A percentile compares a stretch with the other conserved stretches of the same genome.
These are phyloP conservation scores for Apamea crenata DNA, from an alignment of 2,888 invertebrate species.

Conservation along the genomic window DNA sequence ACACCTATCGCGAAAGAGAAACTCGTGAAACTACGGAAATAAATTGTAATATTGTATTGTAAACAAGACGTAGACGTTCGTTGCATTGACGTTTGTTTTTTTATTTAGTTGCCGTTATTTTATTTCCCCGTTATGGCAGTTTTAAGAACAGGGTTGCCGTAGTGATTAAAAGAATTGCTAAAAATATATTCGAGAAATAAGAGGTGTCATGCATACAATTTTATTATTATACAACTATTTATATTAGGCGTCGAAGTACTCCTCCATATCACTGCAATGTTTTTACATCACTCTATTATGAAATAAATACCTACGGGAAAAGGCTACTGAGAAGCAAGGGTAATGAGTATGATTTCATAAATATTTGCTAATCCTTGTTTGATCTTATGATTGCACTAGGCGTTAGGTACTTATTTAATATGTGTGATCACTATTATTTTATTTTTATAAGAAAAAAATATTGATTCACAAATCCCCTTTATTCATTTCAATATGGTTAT, in stretches of 20 bases:
- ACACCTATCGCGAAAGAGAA: constrained; percentile 60
- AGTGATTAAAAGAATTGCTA: not conserved
- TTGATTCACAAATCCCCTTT: too few relatives aligned
- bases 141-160: constrained; percentile 28
- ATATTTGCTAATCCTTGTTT: too few relatives aligned
- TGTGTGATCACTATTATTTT: too few relatives aligned
- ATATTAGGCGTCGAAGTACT: not conserved
- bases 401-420: too few relatives aligned
- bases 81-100: constrained; percentile 45
- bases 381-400: too few relatives aligned
- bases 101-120: not conserved
- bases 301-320: too few relatives aligned
- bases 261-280: not conserved
- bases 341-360: too few relatives aligned
- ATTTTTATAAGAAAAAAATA: too few relatives aligned
- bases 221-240: too few relatives aligned
- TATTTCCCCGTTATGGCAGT: constrained; percentile 46
- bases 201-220: not conserved
- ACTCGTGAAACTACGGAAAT: constrained; percentile 59
- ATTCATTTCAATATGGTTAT: too few relatives aligned
- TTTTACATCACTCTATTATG: too few relatives aligned
- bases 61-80: constrained; percentile 48
- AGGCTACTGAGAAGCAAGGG: too few relatives aligned
- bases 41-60: constrained; percentile 55
- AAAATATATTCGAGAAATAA: not conserved